Base-by-base conservation (phyloP, 1,140 invertebrate genomes). In the Aphidius gifuensis region DNA sequence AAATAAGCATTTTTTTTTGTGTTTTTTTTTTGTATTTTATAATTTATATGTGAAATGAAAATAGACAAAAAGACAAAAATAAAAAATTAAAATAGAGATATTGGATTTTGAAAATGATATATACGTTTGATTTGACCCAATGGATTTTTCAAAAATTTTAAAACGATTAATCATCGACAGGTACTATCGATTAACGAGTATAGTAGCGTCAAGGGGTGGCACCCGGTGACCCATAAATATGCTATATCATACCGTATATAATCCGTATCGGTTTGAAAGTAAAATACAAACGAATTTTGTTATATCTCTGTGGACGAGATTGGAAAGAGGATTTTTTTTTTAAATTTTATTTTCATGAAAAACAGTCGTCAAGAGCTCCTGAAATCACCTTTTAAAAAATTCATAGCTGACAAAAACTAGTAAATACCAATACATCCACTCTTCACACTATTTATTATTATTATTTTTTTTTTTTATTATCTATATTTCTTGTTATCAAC, bases 341-440 rank as follows among this genome's bases (percentile, higher is more conserved):
- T 16, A 9, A 46, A 51, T 58, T n/a, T 21, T 16, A 76, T 78
- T 71, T 56, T 71, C 72, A 76, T 77, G 74, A 80, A 77, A 78
- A 79, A 78, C 76, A 79, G 76, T 76, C 69, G 75, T 76, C 74
- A 77, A 76, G 70, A 74, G 74, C 74, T 75, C 72, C 66, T 67
- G 71, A 74, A 11, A 75, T 78, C 78, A 76, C 76, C 62, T 58
- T 44, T 65, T 69, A 68, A 73, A 75, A 75, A 71, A 66, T 63
- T 46, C 48, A 63, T 63, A 59, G 42, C 54, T 64, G 53, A 58
- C 60, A 61, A 49, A 60, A 58, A 58, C 16, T 16, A 16, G 16
- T 16, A 16, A 16, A 16, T 16, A 16, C 16, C 16, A 16, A 16
- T 49, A 49, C 23, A 32, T 32, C 2, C 0, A 32, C 23, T 32